These are phyloP conservation scores for Burhinus oedicnemus DNA, from an alignment of 2,113 vertebrate species.

Conservation along the genomic window DNA sequence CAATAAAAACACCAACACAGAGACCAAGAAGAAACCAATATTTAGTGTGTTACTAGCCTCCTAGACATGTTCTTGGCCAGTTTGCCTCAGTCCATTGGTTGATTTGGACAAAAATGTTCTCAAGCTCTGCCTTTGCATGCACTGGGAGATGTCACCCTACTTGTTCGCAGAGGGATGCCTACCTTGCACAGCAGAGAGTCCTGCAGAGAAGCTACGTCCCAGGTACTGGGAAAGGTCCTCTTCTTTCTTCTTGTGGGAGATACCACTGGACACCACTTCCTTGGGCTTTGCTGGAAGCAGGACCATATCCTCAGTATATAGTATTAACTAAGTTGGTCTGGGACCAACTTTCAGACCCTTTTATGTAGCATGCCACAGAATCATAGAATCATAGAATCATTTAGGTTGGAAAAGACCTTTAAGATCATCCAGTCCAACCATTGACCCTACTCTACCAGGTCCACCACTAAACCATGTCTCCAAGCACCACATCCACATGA, in stretches of 20 bases:
- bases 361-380: accelerated
- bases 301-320: not conserved
- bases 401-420: too few species aligned
- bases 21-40: not conserved
- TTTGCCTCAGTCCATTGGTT: not conserved
- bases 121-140: not conserved
- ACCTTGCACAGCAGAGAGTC: accelerated
- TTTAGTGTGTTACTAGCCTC: not conserved
- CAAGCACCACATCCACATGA: too few species aligned
- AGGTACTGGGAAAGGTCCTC: not conserved
- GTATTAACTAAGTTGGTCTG: accelerated
- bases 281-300: not conserved
- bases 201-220: accelerated
- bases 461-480: too few species aligned
- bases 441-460: too few species aligned
- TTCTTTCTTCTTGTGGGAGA: not conserved
- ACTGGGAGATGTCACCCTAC: not conserved
- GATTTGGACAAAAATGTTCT: not conserved
- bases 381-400: too few species aligned
- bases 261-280: not conserved
- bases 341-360: not conserved
- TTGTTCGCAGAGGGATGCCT: not conserved
- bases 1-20: not conserved
- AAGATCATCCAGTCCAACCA: too few species aligned
- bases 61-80: not conserved